phyloP scores from a whole-genome alignment of 2,113 vertebrate genomes.

The Megaptera novaeangliae region DNA sequence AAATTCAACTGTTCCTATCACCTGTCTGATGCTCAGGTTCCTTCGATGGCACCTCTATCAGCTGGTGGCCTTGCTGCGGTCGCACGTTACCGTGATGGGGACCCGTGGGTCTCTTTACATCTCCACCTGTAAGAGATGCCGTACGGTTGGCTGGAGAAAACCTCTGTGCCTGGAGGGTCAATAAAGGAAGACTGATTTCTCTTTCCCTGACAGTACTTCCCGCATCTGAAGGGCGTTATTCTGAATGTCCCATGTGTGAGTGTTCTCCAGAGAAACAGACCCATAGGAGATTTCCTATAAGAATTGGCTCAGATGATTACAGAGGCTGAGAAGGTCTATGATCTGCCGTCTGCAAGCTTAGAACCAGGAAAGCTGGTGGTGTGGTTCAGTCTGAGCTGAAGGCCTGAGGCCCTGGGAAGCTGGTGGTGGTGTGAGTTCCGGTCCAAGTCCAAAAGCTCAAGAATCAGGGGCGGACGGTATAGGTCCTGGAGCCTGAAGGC shows the following conservation, averaged over 20 bases:
- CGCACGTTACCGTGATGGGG: neutral
- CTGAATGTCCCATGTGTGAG: neutral
- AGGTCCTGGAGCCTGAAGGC: neutral
- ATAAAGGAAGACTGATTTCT: neutral
- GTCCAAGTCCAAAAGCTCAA: neutral
- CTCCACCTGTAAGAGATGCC: neutral
- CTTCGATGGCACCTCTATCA: neutral
- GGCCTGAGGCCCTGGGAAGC: neutral
- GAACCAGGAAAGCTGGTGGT: neutral
- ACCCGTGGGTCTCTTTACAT: accelerated
- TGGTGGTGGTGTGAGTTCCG: neutral
- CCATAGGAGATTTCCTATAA: neutral
- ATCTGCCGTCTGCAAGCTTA: neutral
- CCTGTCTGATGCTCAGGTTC: too few relatives aligned
- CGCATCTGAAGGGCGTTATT: neutral
- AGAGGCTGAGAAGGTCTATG: neutral
- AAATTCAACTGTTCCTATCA: neutral
- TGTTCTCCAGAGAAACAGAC: neutral
- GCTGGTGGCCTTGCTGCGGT: neutral
- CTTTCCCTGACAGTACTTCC: neutral
- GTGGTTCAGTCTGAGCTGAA: neutral
- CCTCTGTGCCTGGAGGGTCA: neutral
- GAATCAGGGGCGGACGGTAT: neutral
- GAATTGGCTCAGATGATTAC: neutral
- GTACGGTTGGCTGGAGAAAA: neutral